These are phyloP conservation scores for Melierax canorus DNA, from an alignment of 2,113 vertebrate genomes.

Conservation along the genomic window DNA sequence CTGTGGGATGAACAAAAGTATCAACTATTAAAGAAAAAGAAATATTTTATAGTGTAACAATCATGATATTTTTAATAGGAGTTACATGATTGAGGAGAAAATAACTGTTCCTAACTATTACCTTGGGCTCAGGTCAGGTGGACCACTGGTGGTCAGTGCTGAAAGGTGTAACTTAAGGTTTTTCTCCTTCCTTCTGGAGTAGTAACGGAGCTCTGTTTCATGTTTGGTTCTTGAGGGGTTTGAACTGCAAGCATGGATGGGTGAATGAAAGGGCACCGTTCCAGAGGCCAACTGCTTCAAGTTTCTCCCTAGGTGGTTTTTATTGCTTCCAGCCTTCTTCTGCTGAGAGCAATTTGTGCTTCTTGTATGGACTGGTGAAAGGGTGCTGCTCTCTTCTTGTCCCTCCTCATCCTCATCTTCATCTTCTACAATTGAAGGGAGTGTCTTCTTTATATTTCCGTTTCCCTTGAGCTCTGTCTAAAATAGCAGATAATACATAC, in stretches of 20 bases:
- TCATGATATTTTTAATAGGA: not conserved
- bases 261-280: constrained; percentile 77
- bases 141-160: constrained; percentile 55
- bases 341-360: constrained; percentile 61
- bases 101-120: not conserved
- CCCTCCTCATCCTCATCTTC: constrained; percentile 75
- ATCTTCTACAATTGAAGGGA: constrained; percentile 79
- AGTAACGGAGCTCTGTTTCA: constrained; percentile 65
- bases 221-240: constrained; percentile 68
- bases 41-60: not conserved
- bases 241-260: constrained; percentile 71
- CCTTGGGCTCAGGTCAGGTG: constrained; percentile 81
- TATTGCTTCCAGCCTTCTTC: constrained; percentile 68
- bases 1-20: not conserved
- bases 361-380: constrained; percentile 74
- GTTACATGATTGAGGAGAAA: not conserved
- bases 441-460: constrained; percentile 78
- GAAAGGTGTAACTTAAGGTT: constrained; percentile 75
- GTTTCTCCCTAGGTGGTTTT: constrained; percentile 75
- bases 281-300: constrained; percentile 78
- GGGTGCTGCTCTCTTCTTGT: constrained; percentile 69
- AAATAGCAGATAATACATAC: constrained; percentile 13
- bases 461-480: constrained; percentile 81
- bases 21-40: not conserved
- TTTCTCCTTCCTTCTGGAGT: constrained; percentile 72